Evolutionary conservation across 1,140 invertebrate species (phyloP).

Genomic region (Drosophila melanogaster): Release_6_plus_ISO1_MT NT_033779.5:11074001-11074500

Average conservation of each 20-base stretch:
- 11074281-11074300: conserved; percentile 18
- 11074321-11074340: conserved; percentile 65
- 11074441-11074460: conserved; percentile 84
- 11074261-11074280: conserved; percentile 6
- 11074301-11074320: conserved; percentile 69
- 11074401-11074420: conserved; percentile 79
- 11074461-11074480: conserved; percentile 83
- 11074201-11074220: too few relatives aligned
- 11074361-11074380: conserved; percentile 16
- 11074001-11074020: conserved; percentile 26
- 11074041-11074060: too few relatives aligned
- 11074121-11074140: too few relatives aligned
- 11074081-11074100: too few relatives aligned
- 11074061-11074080: too few relatives aligned
- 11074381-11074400: conserved; percentile 20
- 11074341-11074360: conserved; percentile 16
- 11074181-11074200: not conserved
- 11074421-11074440: conserved; percentile 83
- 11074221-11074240: not conserved
- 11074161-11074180: too few relatives aligned
- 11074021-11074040: conserved; percentile 13
- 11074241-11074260: too few relatives aligned
- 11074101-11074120: too few relatives aligned
- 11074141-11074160: too few relatives aligned
- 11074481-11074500: conserved; percentile 63